Conservation (phyloP, 53 echinoderm and acorn worm species). For the Patiria pectinifera region DNA sequence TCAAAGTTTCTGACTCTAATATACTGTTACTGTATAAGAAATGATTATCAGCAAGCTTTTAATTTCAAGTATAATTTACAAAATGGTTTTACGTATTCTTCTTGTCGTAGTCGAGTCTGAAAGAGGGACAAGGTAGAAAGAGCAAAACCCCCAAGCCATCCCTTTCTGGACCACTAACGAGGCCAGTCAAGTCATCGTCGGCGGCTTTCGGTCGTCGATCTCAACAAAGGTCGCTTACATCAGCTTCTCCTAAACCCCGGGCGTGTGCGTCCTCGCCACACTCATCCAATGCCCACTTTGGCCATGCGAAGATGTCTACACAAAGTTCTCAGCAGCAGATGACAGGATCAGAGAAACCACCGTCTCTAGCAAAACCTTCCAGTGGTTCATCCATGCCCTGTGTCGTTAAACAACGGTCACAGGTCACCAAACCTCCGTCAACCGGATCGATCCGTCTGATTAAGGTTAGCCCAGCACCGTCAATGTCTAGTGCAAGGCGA, state of each 20-base stretch:
- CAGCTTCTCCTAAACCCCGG: slow-evolving; percentile 34
- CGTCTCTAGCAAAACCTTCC: slow-evolving; percentile 10
- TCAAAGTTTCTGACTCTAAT: too few species aligned
- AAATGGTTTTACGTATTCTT: not conserved
- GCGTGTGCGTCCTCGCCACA: not conserved
- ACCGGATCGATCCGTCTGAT: slow-evolving; percentile 58
- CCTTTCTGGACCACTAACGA: not conserved
- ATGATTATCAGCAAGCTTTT: too few species aligned
- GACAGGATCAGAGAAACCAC: not conserved
- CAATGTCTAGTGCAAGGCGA: slow-evolving; percentile 46
- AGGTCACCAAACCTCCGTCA: slow-evolving; percentile 43
- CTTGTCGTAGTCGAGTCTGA: slow-evolving; percentile 1
- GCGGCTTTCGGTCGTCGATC: not conserved
- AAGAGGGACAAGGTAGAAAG: not conserved
- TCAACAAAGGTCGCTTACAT: not conserved
- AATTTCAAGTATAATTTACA: not conserved
- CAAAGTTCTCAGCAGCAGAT: not conserved
- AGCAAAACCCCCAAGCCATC: not conserved
- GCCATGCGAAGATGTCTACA: not conserved
- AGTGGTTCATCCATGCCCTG: not conserved
- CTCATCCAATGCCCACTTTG: not conserved
- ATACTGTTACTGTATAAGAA: too few species aligned
- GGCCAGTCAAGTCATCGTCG: slow-evolving; percentile 20
- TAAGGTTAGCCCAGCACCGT: slow-evolving; percentile 49
- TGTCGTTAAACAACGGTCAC: slow-evolving; percentile 22